phyloP scores from a whole-genome alignment of 2,797 vertebrate species.

The Synanceia verrucosa region DNA sequence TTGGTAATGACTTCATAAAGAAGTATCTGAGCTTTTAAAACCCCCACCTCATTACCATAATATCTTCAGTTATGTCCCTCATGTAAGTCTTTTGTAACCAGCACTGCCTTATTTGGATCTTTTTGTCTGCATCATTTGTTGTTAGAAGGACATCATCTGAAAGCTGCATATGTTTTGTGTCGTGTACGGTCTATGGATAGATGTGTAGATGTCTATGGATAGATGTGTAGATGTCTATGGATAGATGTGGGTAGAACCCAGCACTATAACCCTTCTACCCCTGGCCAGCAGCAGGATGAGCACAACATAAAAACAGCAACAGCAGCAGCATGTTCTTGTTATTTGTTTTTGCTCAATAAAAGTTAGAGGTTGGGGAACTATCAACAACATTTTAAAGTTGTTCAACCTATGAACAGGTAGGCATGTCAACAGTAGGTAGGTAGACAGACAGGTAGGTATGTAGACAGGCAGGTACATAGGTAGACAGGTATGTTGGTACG shows the following conservation, averaged over 20 bases:
- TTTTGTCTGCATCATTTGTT: background rate
- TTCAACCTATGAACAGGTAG: no score
- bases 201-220: background rate
- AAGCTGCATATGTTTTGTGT: constrained; percentile 27
- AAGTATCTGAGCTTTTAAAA: no score
- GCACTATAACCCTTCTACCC: background rate
- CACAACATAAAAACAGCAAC: background rate
- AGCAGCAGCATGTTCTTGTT: background rate
- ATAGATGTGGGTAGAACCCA: background rate
- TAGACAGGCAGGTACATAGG: no score
- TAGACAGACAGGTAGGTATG: no score
- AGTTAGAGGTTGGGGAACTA: background rate
- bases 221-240: background rate
- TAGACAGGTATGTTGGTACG: no score
- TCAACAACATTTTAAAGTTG: background rate
- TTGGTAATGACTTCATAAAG: no score
- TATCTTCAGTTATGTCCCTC: no score
- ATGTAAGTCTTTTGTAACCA: background rate
- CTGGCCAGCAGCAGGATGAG: background rate
- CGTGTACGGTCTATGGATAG: background rate
- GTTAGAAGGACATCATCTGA: constrained; percentile 26
- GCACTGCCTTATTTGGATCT: background rate
- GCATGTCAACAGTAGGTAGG: no score
- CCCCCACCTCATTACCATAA: background rate
- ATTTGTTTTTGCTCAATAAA: background rate